phyloP scores from a whole-genome alignment of 2,888 invertebrate genomes.

The Athalia rosae region DNA sequence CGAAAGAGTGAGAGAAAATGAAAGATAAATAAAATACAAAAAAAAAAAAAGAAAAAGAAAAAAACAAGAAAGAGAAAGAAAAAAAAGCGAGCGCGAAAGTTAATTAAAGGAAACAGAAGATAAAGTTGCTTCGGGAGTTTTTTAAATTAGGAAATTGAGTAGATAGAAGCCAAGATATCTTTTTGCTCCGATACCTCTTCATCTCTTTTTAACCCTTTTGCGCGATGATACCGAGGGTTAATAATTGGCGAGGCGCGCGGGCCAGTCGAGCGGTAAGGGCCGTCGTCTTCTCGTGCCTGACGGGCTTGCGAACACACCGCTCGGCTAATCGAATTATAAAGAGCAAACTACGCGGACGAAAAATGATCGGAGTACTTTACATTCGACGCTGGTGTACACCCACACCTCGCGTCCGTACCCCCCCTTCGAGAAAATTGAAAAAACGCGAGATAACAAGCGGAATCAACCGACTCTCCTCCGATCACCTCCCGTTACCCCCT shows the following conservation, averaged over 20 bases:
- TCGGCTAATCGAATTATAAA: constrained; percentile 27
- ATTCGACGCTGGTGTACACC: not conserved
- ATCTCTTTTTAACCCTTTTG: constrained; percentile 22
- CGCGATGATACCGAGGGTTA: constrained; percentile 11
- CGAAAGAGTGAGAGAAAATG: not conserved
- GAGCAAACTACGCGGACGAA: constrained; percentile 11
- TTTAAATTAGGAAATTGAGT: constrained; percentile 43
- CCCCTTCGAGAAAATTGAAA: not conserved
- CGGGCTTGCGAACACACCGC: constrained; percentile 6
- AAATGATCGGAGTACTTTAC: not conserved
- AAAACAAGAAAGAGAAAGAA: not conserved
- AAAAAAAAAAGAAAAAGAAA: too few relatives aligned
- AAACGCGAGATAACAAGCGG: not conserved
- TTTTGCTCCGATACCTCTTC: constrained; percentile 25
- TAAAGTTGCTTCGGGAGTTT: constrained; percentile 30
- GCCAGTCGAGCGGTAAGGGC: not conserved
- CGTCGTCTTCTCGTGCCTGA: constrained; percentile 16
- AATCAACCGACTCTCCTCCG: too few relatives aligned
- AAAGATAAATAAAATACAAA: not conserved
- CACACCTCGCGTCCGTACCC: not conserved
- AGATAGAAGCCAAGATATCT: constrained; percentile 37
- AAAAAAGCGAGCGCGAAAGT: not conserved
- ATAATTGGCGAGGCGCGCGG: constrained; percentile 16
- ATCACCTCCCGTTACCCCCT: not conserved
- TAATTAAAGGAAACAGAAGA: constrained; percentile 30